Conservation (phyloP, 2,797 vertebrate species). For the Eospalax fontanierii region DNA sequence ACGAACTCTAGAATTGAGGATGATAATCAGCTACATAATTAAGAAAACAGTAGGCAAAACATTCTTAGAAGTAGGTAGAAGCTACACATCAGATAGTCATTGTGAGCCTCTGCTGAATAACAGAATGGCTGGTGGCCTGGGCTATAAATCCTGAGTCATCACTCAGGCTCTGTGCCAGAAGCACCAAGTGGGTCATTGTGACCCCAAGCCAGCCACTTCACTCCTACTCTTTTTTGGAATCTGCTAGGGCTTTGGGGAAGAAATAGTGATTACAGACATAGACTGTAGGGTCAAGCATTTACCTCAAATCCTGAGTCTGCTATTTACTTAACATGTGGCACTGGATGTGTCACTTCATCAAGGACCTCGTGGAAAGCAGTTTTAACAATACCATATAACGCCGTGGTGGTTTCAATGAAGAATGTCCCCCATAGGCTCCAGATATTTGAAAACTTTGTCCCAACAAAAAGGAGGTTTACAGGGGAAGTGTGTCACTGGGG, state of each 20-base stretch:
- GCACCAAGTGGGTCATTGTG: background rate
- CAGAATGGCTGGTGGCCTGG: background rate
- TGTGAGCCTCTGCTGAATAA: background rate
- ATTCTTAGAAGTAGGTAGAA: slow-evolving; percentile 35
- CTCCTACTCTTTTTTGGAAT: background rate
- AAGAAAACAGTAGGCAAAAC: background rate
- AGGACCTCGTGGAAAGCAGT: background rate
- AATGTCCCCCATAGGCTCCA: too few species aligned
- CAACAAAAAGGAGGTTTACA: too few species aligned
- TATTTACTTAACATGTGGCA: background rate
- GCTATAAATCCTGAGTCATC: background rate
- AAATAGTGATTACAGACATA: background rate
- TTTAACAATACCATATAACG: slow-evolving; percentile 8
- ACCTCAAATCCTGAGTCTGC: background rate
- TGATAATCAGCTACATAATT: background rate
- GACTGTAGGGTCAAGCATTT: slow-evolving; percentile 19
- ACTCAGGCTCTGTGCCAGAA: background rate
- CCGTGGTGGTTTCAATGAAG: too few species aligned
- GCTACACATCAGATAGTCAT: background rate
- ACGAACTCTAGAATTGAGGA: slow-evolving; percentile 13
- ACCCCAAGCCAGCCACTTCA: background rate
- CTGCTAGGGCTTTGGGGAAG: background rate
- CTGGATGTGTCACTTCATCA: background rate
- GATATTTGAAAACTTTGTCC: too few species aligned
- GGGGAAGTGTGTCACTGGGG: too few species aligned